A percentile compares a stretch with the other conserved stretches of the same genome.
These are phyloP conservation scores for Drosophila differens DNA, from an alignment of 2,888 invertebrate species.

Conservation along the genomic window DNA sequence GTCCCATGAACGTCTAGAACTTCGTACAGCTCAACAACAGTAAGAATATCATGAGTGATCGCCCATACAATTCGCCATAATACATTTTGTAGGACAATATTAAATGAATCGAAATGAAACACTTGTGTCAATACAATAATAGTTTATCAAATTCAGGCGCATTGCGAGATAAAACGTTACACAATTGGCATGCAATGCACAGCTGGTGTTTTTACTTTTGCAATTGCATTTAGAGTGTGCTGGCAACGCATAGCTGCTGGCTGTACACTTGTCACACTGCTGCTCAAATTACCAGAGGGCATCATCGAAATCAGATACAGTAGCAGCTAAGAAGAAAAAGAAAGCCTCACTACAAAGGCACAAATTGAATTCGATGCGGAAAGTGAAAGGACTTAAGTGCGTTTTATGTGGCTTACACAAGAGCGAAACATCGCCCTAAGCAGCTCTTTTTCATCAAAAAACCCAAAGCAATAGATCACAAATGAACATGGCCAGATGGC, in stretches of 20 bases:
- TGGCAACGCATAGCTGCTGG: not conserved
- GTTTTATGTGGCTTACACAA: conserved; percentile 57
- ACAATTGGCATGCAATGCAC: conserved; percentile 14
- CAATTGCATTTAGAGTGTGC: not conserved
- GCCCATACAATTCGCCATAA: not conserved
- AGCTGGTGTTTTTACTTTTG: not conserved
- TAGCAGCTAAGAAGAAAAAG: conserved; percentile 24
- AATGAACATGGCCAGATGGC: conserved; percentile 32
- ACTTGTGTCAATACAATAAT: not conserved
- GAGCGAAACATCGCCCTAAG: conserved; percentile 49
- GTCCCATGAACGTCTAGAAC: not conserved
- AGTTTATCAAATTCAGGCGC: not conserved
- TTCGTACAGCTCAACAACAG: not conserved
- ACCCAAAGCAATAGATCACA: conserved; percentile 52
- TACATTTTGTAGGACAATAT: not conserved
- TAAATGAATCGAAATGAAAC: not conserved
- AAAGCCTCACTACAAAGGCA: conserved; percentile 40
- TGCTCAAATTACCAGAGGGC: conserved; percentile 25
- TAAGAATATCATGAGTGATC: not conserved
- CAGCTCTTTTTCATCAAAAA: conserved; percentile 47
- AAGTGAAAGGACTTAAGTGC: conserved; percentile 74
- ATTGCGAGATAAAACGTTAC: conserved; percentile 34
- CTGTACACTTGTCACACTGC: conserved; percentile 1
- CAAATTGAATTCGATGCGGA: conserved; percentile 51
- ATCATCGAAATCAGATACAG: conserved; percentile 41